Evolutionary conservation across 2,797 vertebrate species (phyloP), one percentile per base, ranked within the genome.

Genomic region (Arremon brunneinucha): DNA sequence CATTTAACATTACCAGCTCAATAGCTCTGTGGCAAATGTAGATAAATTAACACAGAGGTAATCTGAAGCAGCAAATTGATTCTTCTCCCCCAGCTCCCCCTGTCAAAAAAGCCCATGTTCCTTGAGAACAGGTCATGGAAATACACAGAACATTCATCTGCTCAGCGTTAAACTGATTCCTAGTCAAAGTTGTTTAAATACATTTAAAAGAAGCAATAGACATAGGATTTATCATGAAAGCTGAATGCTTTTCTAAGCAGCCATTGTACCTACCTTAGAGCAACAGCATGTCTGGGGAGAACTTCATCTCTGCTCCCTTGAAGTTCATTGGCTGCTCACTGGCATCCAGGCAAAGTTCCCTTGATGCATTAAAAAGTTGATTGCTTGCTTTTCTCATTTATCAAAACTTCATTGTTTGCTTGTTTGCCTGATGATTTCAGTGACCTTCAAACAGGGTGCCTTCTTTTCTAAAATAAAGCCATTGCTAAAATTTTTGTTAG

Each of bases 51-150:
- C 3, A 30, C 23, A 75, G 0, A 78, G 53, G 15, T 39, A 67
- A 65, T 32, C 32, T 43, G 39, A 87, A 71, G 71, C 22, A 77
- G 21, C 5, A 32, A 88, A 35, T 0, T 2, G 21, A 69, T 83
- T 32, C 27, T 67, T 62, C 52, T 65, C 5, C 34, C 17, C 1
- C 6, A 69, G 7, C 9, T 55, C 1, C 2, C 1, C 6, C 3
- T 6, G 6, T 14, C 23, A 60, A 53, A 59, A 55, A 62, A 70
- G 19, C 12, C 22, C 37, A 43, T 3, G n/a, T n/a, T n/a, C n/a
- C n/a, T n/a, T n/a, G n/a, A n/a, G n/a, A n/a, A n/a, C n/a, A n/a
- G n/a, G n/a, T n/a, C n/a, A n/a, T n/a, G n/a, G n/a, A n/a, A n/a
- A n/a, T n/a, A n/a, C n/a, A n/a, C n/a, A n/a, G 26, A 55, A 62